Percentiles rank a stretch among this genome's conserved stretches.
These are phyloP conservation scores for Phymatocera aterrima DNA, from an alignment of 2,888 invertebrate genomes.

Conservation along the genomic window DNA sequence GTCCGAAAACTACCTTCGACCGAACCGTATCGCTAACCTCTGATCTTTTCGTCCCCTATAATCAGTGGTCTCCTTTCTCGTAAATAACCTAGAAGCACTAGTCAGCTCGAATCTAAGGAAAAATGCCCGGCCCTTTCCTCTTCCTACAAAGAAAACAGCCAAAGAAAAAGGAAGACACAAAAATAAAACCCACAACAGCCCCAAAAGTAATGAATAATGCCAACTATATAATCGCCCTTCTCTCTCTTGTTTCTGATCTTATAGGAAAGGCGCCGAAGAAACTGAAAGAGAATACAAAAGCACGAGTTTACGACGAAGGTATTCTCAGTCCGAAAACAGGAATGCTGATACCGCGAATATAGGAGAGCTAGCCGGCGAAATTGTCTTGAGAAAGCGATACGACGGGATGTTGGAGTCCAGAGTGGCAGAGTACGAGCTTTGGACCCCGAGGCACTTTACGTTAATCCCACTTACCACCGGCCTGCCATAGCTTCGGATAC, in stretches of 20 bases:
- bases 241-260: no score
- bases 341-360: background rate
- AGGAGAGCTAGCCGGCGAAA: background rate
- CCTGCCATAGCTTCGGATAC: constrained; percentile 1
- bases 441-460: constrained; percentile 15
- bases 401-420: background rate
- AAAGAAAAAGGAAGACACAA: background rate
- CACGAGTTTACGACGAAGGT: background rate
- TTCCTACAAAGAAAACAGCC: background rate
- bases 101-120: background rate
- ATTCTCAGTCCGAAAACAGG: background rate
- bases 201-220: background rate
- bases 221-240: background rate
- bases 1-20: constrained; percentile 2
- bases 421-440: background rate
- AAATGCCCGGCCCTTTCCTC: background rate
- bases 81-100: background rate
- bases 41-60: background rate
- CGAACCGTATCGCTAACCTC: constrained; percentile 12
- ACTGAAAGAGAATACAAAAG: background rate
- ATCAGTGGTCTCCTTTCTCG: constrained; percentile 9
- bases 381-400: constrained; percentile 23
- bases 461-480: constrained; percentile 30
- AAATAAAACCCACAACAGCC: no score
- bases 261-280: no score